A percentile compares a stretch with the other conserved stretches of the same genome.
Evolutionary conservation across 2,797 vertebrate genomes (phyloP).

Genomic region (Artibeus lituratus): DNA sequence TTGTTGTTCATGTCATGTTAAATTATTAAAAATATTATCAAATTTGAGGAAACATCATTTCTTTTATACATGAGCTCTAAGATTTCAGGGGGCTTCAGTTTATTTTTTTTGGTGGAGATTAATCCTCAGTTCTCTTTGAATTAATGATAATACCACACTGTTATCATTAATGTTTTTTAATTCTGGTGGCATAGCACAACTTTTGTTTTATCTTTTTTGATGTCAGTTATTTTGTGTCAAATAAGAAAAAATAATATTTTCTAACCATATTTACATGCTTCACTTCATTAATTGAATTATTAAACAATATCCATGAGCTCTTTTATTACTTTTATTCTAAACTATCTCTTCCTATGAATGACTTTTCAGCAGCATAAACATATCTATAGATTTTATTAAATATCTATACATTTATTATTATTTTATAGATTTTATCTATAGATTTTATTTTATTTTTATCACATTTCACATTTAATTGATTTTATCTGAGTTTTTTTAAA

Average conservation of each 20-base stretch:
- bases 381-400: background rate
- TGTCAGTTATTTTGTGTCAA: conserved; percentile 43
- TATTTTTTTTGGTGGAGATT: background rate
- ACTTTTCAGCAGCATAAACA: background rate
- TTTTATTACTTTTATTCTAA: conserved; percentile 37
- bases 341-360: background rate
- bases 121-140: conserved; percentile 43
- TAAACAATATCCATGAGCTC: background rate
- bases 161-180: conserved; percentile 49
- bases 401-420: no score
- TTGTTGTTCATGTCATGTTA: background rate
- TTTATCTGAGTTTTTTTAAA: background rate
- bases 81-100: background rate
- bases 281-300: conserved; percentile 25
- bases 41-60: background rate
- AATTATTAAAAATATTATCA: background rate
- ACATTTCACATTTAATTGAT: conserved; percentile 23
- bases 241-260: conserved; percentile 26
- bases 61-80: background rate
- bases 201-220: conserved; percentile 28
- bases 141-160: conserved; percentile 41
- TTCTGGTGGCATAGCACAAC: background rate
- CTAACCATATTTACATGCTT: background rate
- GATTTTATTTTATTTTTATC: background rate
- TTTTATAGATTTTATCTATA: no score